Evolutionary conservation across 1,140 invertebrate species (phyloP).

Genomic region (Pteromalus puparum): DNA sequence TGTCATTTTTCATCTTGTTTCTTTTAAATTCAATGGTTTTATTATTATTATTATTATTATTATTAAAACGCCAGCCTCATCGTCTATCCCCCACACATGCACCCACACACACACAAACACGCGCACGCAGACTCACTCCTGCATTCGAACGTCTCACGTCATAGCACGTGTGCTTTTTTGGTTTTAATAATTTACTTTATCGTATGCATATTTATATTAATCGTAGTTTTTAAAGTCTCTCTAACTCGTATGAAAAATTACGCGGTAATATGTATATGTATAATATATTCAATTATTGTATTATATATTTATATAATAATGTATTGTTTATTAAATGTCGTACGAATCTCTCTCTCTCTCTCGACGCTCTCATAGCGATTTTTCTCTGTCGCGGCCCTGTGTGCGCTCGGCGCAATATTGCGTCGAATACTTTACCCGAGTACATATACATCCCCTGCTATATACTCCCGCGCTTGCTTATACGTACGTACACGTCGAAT

Average conservation of each 20-base stretch:
- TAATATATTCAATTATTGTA: slow-evolving; percentile 14
- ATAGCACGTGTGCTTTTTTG: neutral
- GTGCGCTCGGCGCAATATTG: no score
- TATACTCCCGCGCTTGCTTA: no score
- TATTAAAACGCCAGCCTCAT: neutral
- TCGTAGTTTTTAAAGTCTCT: slow-evolving; percentile 48
- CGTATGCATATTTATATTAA: slow-evolving; percentile 34
- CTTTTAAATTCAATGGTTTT: slow-evolving; percentile 24
- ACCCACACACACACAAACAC: neutral
- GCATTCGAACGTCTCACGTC: neutral
- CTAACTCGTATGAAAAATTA: slow-evolving; percentile 66
- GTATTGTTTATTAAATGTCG: slow-evolving; percentile 26
- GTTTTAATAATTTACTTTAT: slow-evolving; percentile 16
- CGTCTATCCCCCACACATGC: neutral
- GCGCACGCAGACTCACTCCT: neutral
- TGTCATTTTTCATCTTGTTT: slow-evolving; percentile 12
- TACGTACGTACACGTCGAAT: neutral
- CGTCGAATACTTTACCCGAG: no score
- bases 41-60: neutral
- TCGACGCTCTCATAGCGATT: neutral
- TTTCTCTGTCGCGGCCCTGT: neutral
- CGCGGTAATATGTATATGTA: slow-evolving; percentile 49
- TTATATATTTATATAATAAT: neutral
- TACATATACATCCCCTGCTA: no score
- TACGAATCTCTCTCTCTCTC: slow-evolving; percentile 29